phyloP scores from a whole-genome alignment of 1,140 invertebrate genomes.

The Caenorhabditis latens region DNA sequence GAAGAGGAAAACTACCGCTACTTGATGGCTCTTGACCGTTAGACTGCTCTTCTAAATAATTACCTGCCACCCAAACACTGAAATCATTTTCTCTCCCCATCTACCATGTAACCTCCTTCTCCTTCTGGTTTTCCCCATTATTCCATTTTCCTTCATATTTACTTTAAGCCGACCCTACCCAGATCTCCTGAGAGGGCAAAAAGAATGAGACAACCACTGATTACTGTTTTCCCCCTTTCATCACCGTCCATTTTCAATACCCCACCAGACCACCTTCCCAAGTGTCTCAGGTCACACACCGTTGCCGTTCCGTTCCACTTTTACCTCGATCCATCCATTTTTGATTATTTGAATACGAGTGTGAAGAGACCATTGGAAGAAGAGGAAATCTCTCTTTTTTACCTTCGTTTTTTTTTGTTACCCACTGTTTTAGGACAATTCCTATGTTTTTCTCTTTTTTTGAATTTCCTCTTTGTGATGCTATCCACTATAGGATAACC shows the following conservation, averaged over 20 bases:
- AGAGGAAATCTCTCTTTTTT: slow-evolving; percentile 47
- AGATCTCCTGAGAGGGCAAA: slow-evolving; percentile 53
- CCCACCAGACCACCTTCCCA: slow-evolving; percentile 37
- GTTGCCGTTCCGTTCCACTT: slow-evolving; percentile 3
- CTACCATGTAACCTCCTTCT: neutral
- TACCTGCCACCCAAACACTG: neutral
- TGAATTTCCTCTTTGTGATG: slow-evolving; percentile 40
- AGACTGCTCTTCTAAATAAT: neutral
- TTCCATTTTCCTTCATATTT: neutral
- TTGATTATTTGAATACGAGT: neutral
- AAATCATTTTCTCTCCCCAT: neutral
- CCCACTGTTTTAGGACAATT: slow-evolving; percentile 43
- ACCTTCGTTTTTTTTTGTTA: neutral
- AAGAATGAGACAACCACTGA: slow-evolving; percentile 34
- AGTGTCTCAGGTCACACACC: slow-evolving; percentile 50
- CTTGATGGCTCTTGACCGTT: slow-evolving; percentile 66
- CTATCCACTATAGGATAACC: slow-evolving; percentile 45
- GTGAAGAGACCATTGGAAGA: slow-evolving; percentile 47
- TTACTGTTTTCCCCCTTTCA: neutral
- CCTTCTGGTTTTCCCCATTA: neutral
- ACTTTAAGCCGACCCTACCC: slow-evolving; percentile 43
- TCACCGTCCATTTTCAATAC: slow-evolving; percentile 40
- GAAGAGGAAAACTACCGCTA: slow-evolving; percentile 67
- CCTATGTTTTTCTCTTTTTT: slow-evolving; percentile 8
- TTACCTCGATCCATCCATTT: slow-evolving; percentile 14